These are phyloP conservation scores for Regulus satrapa DNA, from an alignment of 2,113 vertebrate genomes.

Conservation along the genomic window DNA sequence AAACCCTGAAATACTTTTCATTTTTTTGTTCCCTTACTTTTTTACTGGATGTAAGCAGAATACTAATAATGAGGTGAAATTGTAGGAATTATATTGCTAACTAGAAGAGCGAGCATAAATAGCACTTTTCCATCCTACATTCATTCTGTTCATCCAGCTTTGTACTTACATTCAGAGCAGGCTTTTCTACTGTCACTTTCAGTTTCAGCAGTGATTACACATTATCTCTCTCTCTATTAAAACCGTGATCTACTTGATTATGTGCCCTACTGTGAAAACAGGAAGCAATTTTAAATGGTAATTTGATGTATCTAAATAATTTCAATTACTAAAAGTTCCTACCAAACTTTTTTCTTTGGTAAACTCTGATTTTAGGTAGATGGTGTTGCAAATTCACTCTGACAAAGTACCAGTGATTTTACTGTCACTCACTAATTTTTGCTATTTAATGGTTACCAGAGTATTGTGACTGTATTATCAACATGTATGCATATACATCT, in stretches of 20 bases:
- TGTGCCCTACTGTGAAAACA: background rate
- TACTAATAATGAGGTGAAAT: background rate
- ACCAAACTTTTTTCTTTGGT: background rate
- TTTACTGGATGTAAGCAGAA: background rate
- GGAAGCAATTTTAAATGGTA: background rate
- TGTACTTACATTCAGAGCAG: background rate
- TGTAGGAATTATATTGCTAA: background rate
- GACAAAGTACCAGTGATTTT: background rate
- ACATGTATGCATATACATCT: accelerated
- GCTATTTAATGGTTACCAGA: background rate
- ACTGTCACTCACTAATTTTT: background rate
- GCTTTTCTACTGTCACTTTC: background rate
- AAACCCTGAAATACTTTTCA: background rate
- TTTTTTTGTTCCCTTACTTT: background rate
- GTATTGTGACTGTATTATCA: background rate
- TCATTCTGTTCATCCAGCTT: background rate
- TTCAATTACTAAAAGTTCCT: background rate
- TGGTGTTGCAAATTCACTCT: background rate
- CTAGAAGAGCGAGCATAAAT: background rate
- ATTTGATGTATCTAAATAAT: background rate
- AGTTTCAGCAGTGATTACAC: background rate
- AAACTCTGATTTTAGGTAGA: background rate
- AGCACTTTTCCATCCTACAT: background rate
- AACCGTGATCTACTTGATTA: background rate
- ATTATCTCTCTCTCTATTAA: background rate